Base-by-base conservation (phyloP, 2,797 vertebrate genomes). In the Peromyscus melanophrys region DNA sequence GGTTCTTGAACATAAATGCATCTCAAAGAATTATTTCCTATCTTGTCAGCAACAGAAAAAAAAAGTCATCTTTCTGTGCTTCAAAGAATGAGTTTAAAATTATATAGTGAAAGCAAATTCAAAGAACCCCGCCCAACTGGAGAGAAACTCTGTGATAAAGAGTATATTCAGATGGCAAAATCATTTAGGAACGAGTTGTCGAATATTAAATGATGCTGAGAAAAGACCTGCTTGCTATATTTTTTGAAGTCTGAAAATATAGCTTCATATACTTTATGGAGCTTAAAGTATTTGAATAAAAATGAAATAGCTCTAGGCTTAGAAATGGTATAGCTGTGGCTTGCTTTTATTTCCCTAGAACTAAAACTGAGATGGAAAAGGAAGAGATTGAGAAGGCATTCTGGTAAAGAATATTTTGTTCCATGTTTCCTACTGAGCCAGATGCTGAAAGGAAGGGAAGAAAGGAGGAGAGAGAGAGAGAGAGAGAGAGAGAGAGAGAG, bases 281-380 rank as follows among this genome's bases (percentile, higher is more conserved):
- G 83, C 90, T 97, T 97, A 96, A 97, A 83, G 82, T 69, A 89
- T 89, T 95, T 94, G 94, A 95, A 97, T 96, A 96, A 96, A 97
- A 95, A 86, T 90, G 97, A 95, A 91, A 40, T 87, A 91, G 80
- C 63, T 96, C 59, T 49, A 91, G 86, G 69, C 85, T 86, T 89
- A 83, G 90, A 81, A 78, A 89, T 10, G 3, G 65, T 52, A 31
- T 86, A 69, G 69, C 85, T 87, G 3, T 23, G 21, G 37, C 84
- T 86, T 78, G 61, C 59, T 92, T 89, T 95, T 76, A 63, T 95
- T 96, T 96, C 81, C 43, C 94, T n/a, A 57, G 86, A 23, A 77
- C 37, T 43, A 27, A 80, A 63, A 31, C 29, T 57, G 11, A 31
- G 75, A 63, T 71, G 21, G 43, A 87, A 92, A 96, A 94, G n/a